Evolutionary conservation across 2,888 invertebrate genomes (phyloP), one percentile per base, ranked within the genome.

Genomic region (Diplolepis rosae): DNA sequence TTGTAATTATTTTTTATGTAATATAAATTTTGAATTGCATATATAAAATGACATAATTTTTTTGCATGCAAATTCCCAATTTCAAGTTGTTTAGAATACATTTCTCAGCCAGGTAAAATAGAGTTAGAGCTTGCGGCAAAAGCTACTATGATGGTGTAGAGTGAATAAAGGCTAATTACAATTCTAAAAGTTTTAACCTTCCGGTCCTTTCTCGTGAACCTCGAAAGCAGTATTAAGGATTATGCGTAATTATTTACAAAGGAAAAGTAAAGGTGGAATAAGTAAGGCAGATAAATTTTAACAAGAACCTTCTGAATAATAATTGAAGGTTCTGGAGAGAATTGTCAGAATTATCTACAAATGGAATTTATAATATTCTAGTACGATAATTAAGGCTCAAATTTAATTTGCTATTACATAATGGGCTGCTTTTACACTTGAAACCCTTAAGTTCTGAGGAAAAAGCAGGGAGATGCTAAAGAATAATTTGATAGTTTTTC

Each of bases 351-450:
- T 32, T 45, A 48, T 65, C 69, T 75, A 69, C 65, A 75, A 80
- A 78, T 80, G 77, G 77, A 79, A 80, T 79, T 77, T 76, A 68
- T 78, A 79, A 79, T 80, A 77, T 71, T 66, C 69, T 77, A 69
- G 73, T 74, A 70, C 80, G 73, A 79, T 80, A 71, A 61, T 61
- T 61, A 61, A 61, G 35, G 39, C 27, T 39, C 22, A 39, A 61
- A 61, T 61, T 22, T 61, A 61, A 61, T 61, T 61, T 61, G n/a
- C 61, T 35, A 61, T 39, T 61, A 39, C 35, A 61, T 39, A 61
- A 61, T 39, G 61, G 39, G 39, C 61, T 61, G 35, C 61, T 61
- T 61, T 39, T 39, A 6, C 61, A 61, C 7, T 2, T 39, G 39
- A 61, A 27, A 61, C 24, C 61, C 7, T 54, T 18, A 30, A 54